Percentiles rank a stretch among this genome's conserved stretches.
Conservation (phyloP, 2,797 vertebrate species). For the Vespertilio murinus region DNA sequence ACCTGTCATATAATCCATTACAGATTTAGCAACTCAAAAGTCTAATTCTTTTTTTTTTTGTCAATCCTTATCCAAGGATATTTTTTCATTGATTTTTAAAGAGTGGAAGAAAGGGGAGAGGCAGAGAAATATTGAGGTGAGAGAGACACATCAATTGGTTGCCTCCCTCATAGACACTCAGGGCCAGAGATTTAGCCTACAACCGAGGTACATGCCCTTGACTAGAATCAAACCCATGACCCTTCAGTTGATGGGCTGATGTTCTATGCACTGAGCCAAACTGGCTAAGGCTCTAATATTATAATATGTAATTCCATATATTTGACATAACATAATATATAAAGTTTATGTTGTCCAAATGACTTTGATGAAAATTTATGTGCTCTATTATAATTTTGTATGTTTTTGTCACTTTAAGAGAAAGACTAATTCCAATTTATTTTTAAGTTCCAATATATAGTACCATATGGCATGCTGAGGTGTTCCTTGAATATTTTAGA, state of each 20-base stretch:
- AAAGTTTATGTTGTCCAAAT: not conserved
- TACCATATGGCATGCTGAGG: not conserved
- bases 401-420: not conserved
- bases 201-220: too few relatives aligned
- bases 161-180: too few relatives aligned
- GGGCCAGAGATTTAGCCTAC: too few relatives aligned
- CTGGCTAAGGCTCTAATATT: not conserved
- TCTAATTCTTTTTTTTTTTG: not conserved
- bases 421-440: not conserved
- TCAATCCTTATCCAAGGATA: too few relatives aligned
- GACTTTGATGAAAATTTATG: not conserved
- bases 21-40: not conserved
- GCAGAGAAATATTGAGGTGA: too few relatives aligned
- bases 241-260: too few relatives aligned
- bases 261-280: too few relatives aligned
- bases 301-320: not conserved
- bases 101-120: too few relatives aligned
- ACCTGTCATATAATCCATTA: not conserved
- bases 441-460: not conserved
- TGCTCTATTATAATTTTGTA: not conserved
- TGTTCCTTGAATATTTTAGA: not conserved
- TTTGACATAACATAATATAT: slow-evolving; percentile 25
- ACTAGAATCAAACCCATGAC: too few relatives aligned
- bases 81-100: too few relatives aligned
- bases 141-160: too few relatives aligned